A percentile compares a stretch with the other conserved stretches of the same genome.
Evolutionary conservation across 2,888 invertebrate species (phyloP).

Genomic region (Julus scanicus): DNA sequence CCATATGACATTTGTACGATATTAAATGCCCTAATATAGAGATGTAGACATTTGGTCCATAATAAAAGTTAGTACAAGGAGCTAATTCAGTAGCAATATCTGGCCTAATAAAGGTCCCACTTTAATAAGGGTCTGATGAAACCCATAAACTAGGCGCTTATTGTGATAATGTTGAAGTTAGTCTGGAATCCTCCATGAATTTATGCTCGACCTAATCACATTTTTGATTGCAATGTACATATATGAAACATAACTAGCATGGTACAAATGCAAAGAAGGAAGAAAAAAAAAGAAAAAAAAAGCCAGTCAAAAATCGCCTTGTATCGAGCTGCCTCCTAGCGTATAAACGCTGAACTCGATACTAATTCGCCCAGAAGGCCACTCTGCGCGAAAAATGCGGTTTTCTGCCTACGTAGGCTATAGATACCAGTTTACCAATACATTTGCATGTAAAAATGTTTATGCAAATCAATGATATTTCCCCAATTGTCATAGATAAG

Average conservation of each 20-base stretch:
- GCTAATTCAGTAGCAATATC: conserved; percentile 9
- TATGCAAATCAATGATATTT: not conserved
- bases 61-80: conserved; percentile 1
- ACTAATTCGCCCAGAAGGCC: conserved; percentile 43
- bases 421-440: not conserved
- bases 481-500: not conserved
- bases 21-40: not conserved
- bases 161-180: conserved; percentile 7
- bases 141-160: conserved; percentile 32
- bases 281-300: not conserved
- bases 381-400: not conserved
- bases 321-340: conserved; percentile 43
- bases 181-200: conserved; percentile 20
- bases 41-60: not conserved
- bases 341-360: conserved; percentile 22
- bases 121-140: conserved; percentile 40
- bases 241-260: conserved; percentile 4
- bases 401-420: not conserved
- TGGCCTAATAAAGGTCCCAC: conserved; percentile 29
- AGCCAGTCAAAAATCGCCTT: not conserved
- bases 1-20: not conserved
- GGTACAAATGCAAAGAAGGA: conserved; percentile 22
- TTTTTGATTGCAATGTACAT: conserved; percentile 2
- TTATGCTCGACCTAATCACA: conserved; percentile 36
- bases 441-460: no score